phyloP scores from a whole-genome alignment of 2,888 invertebrate species.

The Physocephala rufipes region DNA sequence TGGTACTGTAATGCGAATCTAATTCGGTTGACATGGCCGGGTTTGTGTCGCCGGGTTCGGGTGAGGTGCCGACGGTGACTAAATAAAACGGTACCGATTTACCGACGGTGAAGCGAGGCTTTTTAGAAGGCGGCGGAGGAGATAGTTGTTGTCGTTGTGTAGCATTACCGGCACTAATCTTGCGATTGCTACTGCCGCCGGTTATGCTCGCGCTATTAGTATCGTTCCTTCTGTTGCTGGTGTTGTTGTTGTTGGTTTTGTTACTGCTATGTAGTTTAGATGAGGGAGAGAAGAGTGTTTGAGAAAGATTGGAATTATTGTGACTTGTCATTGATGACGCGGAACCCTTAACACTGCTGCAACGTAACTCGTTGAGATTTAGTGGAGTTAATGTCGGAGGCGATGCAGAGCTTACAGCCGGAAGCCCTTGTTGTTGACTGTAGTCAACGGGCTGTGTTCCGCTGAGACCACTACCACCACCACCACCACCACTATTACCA shows the following conservation, averaged over 20 bases:
- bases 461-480: constrained; percentile 47
- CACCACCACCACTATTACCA: constrained; percentile 30
- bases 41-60: constrained; percentile 16
- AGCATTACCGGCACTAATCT: constrained; percentile 51
- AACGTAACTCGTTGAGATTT: constrained; percentile 50
- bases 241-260: constrained; percentile 25
- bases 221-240: constrained; percentile 52
- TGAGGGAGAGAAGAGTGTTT: constrained; percentile 43
- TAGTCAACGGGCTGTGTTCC: constrained; percentile 77
- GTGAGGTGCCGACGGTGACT: constrained; percentile 58
- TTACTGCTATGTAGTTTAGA: too few relatives aligned
- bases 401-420: constrained; percentile 52
- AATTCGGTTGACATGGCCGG: constrained; percentile 10
- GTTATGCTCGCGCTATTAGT: constrained; percentile 36
- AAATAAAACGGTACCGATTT: constrained; percentile 68
- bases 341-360: constrained; percentile 57
- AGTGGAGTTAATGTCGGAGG: constrained; percentile 46
- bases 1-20: constrained; percentile 9
- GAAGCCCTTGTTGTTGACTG: constrained; percentile 62
- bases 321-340: constrained; percentile 48
- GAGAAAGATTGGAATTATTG: not conserved
- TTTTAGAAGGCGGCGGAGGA: constrained; percentile 64
- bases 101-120: constrained; percentile 67
- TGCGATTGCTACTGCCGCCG: constrained; percentile 24
- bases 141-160: constrained; percentile 46